phyloP scores from a whole-genome alignment of 1,140 invertebrate genomes.

The Drosophila ironensis region DNA sequence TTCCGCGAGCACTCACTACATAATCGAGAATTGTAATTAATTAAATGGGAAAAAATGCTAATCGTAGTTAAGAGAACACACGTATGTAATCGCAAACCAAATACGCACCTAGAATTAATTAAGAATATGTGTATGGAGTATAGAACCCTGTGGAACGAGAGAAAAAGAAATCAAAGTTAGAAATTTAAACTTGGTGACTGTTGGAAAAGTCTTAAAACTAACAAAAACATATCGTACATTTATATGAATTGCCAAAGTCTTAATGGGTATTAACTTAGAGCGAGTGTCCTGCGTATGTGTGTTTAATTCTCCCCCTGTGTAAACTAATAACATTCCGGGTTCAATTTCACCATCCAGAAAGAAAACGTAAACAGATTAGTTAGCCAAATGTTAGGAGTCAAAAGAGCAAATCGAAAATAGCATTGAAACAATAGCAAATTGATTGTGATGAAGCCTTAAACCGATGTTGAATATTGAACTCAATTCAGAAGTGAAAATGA shows the following conservation, averaged over 20 bases:
- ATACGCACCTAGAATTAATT: conserved; percentile 48
- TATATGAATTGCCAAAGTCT: conserved; percentile 79
- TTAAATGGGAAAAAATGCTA: conserved; percentile 10
- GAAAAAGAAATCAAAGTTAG: conserved; percentile 63
- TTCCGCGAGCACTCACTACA: conserved; percentile 14
- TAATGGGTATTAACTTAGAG: conserved; percentile 59
- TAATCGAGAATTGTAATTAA: conserved; percentile 28
- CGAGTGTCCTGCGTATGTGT: conserved; percentile 12
- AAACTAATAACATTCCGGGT: conserved; percentile 67
- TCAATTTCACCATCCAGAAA: conserved; percentile 43
- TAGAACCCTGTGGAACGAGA: not conserved
- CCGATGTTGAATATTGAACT: conserved; percentile 43
- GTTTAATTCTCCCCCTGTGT: conserved; percentile 18
- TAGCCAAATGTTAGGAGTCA: conserved; percentile 63
- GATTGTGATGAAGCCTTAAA: conserved; percentile 66
- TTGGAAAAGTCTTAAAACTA: conserved; percentile 78
- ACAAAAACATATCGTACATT: conserved; percentile 80
- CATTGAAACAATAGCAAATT: conserved; percentile 62
- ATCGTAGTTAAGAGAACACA: conserved; percentile 8
- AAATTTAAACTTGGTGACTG: conserved; percentile 68
- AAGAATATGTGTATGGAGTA: too few species aligned
- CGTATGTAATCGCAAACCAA: conserved; percentile 26
- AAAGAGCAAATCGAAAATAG: conserved; percentile 21
- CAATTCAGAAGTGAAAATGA: conserved; percentile 28
- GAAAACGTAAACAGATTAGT: conserved; percentile 58